phyloP scores from a whole-genome alignment of 2,113 vertebrate species.

The Syrmaticus mikado region DNA sequence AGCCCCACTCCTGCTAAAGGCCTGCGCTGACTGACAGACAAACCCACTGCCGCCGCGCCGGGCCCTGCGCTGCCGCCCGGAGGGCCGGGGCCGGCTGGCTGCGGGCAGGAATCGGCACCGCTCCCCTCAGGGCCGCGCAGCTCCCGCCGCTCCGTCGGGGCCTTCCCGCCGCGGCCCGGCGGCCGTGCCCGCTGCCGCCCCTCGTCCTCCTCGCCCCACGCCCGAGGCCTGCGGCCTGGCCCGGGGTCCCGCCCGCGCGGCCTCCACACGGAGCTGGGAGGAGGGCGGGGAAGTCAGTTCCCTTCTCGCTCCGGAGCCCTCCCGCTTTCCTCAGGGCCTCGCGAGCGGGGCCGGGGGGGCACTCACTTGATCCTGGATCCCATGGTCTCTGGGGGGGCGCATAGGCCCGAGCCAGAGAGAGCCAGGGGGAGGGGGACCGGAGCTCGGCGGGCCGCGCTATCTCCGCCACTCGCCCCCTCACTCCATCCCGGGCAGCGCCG shows the following conservation, averaged over 20 bases:
- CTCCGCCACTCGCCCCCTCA: conserved; percentile 69
- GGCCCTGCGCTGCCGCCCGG: no score
- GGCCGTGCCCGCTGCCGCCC: not conserved
- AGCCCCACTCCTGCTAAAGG: not conserved
- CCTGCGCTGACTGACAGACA: not conserved
- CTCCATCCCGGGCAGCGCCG: conserved; percentile 65
- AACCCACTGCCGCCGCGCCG: no score
- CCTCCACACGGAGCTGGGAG: conserved; percentile 18
- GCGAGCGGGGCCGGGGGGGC: conserved; percentile 25
- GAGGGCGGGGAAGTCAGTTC: conserved; percentile 9
- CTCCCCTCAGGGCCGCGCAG: no score
- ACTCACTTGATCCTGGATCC: conserved; percentile 87
- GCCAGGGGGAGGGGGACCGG: not conserved
- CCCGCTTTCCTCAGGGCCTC: conserved; percentile 6
- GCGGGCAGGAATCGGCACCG: no score
- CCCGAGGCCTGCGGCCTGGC: conserved; percentile 51
- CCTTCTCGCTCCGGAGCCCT: conserved; percentile 6
- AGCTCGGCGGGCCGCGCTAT: conserved; percentile 45
- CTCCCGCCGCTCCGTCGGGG: no score
- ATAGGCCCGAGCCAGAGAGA: conserved; percentile 69
- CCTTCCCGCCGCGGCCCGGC: not conserved
- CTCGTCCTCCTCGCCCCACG: conserved; percentile 9
- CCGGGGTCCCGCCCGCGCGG: conserved; percentile 58
- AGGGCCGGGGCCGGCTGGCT: no score
- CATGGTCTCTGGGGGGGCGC: conserved; percentile 81